Percentiles rank a stretch among this genome's conserved stretches.
Evolutionary conservation across 2,797 vertebrate species (phyloP).

Genomic region (Argya squamiceps): DNA sequence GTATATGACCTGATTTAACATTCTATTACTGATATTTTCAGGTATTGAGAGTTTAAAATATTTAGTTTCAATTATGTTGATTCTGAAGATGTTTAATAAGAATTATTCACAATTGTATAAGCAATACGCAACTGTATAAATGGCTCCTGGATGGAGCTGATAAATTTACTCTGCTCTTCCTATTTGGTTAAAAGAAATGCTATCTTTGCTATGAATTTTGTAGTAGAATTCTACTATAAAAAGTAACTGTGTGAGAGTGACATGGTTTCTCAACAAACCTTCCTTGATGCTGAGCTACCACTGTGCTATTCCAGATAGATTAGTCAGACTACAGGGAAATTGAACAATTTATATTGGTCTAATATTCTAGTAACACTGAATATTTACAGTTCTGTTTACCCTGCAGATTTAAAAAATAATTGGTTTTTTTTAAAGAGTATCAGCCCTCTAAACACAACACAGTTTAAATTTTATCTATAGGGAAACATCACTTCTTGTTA

Average conservation of each 20-base stretch:
- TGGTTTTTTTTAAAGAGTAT: background rate
- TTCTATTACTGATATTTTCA: slow-evolving; percentile 3
- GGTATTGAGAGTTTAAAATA: background rate
- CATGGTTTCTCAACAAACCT: background rate
- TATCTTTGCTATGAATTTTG: background rate
- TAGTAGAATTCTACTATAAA: background rate
- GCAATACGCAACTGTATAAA: background rate
- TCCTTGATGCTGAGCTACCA: background rate
- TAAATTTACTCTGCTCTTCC: background rate
- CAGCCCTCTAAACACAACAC: background rate
- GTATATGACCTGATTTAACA: slow-evolving; percentile 9
- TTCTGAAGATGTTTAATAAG: background rate
- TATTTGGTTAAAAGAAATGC: background rate
- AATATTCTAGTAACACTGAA: background rate
- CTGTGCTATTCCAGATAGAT: slow-evolving; percentile 3
- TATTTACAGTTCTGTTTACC: background rate
- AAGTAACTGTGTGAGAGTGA: background rate
- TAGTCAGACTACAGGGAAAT: background rate
- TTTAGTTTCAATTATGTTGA: background rate
- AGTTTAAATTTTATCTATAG: background rate
- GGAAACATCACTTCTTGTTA: background rate
- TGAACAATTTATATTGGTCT: background rate
- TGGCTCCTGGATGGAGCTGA: background rate
- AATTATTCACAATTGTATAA: background rate
- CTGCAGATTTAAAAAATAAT: background rate